Base-by-base conservation (phyloP, 2,797 vertebrate species). In the Arrhamphus sclerolepis region DNA sequence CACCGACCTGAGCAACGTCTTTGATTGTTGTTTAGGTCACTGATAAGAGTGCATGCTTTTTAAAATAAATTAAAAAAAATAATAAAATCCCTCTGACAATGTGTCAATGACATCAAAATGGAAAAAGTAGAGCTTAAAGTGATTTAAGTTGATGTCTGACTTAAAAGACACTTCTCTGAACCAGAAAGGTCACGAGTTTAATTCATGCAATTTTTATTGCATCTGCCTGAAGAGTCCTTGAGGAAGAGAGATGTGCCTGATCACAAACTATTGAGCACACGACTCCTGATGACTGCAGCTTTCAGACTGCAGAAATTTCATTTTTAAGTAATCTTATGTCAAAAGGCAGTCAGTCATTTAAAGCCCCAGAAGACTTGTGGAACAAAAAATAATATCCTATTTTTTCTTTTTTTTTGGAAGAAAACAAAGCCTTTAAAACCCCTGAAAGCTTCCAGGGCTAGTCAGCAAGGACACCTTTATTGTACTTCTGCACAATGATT, bases 1-100 rank as follows among this genome's bases (percentile, higher is more conserved):
- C 28, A 19, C 74, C 61, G 20, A 20, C 10, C 41, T 52, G 69
- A 64, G 63, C 59, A 52, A 73, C 61, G 66, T 68, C 55, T 46
- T 40, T 11, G 0, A 49, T 44, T 11, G 5, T 2, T 2, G 34
- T 38, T 46, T 34, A 46, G 46, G 62, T 67, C 58, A 16, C 2
- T 5, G 6, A 7, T 20, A 28, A 46, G 5, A 26, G 46, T 34
- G 13, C 20, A 34, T 22, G 5, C 8, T 19, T 21, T n/a, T n/a
- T n/a, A n/a, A n/a, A n/a, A n/a, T n/a, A n/a, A n/a, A n/a, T n/a
- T n/a, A n/a, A n/a, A n/a, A n/a, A n/a, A n/a, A n/a, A n/a, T n/a
- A n/a, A n/a, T n/a, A n/a, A n/a, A 34, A 2, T 6, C 11, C 13
- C 26, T 17, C n/a, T 26, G 18, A 2, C 21, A 22, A 11, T 47